phyloP scores from a whole-genome alignment of 2,888 invertebrate genomes.

The Diaphora mendica region DNA sequence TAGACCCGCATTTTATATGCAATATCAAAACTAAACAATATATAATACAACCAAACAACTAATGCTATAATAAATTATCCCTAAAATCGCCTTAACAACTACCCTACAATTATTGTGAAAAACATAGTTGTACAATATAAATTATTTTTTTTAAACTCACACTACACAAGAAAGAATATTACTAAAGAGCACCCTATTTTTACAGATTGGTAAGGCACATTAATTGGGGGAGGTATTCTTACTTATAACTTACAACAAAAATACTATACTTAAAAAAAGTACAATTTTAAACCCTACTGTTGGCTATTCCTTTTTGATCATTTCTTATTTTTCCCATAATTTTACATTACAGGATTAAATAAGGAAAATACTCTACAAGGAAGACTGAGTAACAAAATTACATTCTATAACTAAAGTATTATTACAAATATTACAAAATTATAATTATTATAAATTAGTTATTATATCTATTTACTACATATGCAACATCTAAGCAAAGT shows the following conservation, averaged over 20 bases:
- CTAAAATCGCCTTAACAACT: constrained; percentile 49
- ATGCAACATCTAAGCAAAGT: constrained; percentile 51
- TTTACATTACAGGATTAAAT: constrained; percentile 35
- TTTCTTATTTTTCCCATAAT: constrained; percentile 23
- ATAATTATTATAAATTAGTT: constrained; percentile 65
- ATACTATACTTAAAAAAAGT: too few relatives aligned
- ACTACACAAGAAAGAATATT: constrained; percentile 43
- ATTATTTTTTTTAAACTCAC: constrained; percentile 33
- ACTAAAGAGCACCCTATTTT: constrained; percentile 61
- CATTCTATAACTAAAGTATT: constrained; percentile 36
- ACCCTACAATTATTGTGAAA: constrained; percentile 48
- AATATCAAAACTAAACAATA: constrained; percentile 59
- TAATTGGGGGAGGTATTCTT: constrained; percentile 16
- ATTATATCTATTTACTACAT: constrained; percentile 33
- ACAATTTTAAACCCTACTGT: constrained; percentile 14
- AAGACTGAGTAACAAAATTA: constrained; percentile 53
- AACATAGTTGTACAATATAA: constrained; percentile 27
- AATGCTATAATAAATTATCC: constrained; percentile 68
- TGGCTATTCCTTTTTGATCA: neutral
- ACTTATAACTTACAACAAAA: constrained; percentile 3
- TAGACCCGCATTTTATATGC: constrained; percentile 80
- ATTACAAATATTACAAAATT: constrained; percentile 58
- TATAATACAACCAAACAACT: constrained; percentile 72
- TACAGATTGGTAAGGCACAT: constrained; percentile 62
- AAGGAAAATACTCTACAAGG: constrained; percentile 49